Conservation (phyloP, 2,113 vertebrate genomes). For the Oostethus manadensis region DNA sequence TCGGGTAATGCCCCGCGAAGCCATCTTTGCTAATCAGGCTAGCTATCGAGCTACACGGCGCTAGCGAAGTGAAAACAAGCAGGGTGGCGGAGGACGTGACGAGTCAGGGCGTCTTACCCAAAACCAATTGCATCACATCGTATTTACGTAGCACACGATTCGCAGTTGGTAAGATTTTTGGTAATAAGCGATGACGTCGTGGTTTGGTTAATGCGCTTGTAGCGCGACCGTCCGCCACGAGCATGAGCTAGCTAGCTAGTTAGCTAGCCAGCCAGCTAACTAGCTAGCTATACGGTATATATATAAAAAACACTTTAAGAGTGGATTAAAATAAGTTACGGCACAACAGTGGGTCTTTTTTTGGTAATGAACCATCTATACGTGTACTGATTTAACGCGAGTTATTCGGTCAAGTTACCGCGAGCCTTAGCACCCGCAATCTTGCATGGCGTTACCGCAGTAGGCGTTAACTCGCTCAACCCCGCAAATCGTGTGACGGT, state of each 20-base stretch:
- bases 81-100: background rate
- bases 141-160: background rate
- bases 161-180: background rate
- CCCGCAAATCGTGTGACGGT: background rate
- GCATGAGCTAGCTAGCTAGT: slow-evolving; percentile 12
- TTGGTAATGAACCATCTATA: no score
- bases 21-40: background rate
- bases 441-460: background rate
- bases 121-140: background rate
- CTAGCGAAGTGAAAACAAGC: background rate
- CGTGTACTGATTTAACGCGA: background rate
- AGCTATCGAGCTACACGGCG: slow-evolving; percentile 2
- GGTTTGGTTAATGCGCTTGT: background rate
- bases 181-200: no score
- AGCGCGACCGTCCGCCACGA: slow-evolving; percentile 11
- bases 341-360: background rate
- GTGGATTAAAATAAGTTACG: background rate
- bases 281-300: background rate
- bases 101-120: background rate
- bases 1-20: slow-evolving; percentile 11
- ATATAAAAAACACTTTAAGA: background rate
- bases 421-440: background rate
- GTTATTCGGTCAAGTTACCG: background rate
- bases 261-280: slow-evolving; percentile 8
- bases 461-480: background rate